Percentiles rank a stretch among this genome's conserved stretches.
These are phyloP conservation scores for Bombus waltoni DNA, from an alignment of 1,140 invertebrate genomes.

Conservation along the genomic window DNA sequence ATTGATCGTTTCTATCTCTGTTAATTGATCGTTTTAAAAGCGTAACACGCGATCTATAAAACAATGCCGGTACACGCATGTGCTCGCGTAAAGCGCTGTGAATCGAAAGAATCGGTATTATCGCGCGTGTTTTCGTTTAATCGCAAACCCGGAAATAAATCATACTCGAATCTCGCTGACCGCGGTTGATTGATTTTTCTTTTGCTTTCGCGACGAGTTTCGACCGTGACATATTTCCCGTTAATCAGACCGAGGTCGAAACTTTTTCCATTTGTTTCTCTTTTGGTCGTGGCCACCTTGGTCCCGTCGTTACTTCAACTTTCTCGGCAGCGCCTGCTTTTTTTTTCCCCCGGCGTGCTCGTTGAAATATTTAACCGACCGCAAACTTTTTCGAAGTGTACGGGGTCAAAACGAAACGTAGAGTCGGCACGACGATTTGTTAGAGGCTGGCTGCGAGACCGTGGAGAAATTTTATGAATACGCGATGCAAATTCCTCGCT, in stretches of 20 bases:
- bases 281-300: slow-evolving; percentile 24
- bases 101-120: background rate
- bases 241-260: slow-evolving; percentile 61
- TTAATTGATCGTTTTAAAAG: background rate
- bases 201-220: slow-evolving; percentile 41
- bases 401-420: slow-evolving; percentile 24
- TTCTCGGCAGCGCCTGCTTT: slow-evolving; percentile 23
- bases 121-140: background rate
- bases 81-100: background rate
- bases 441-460: slow-evolving; percentile 9
- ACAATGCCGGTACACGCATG: background rate
- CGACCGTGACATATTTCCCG: slow-evolving; percentile 65
- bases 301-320: slow-evolving; percentile 62
- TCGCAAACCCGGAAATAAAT: background rate
- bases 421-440: slow-evolving; percentile 54
- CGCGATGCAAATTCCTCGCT: slow-evolving; percentile 2
- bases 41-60: background rate
- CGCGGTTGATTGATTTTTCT: slow-evolving; percentile 62
- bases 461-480: slow-evolving; percentile 38
- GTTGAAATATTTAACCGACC: slow-evolving; percentile 65
- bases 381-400: slow-evolving; percentile 46
- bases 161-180: background rate
- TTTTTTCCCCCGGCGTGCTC: background rate
- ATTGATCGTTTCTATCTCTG: background rate
- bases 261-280: slow-evolving; percentile 67